Conservation (phyloP, 2,888 invertebrate genomes). For the Latrodectus elegans region DNA sequence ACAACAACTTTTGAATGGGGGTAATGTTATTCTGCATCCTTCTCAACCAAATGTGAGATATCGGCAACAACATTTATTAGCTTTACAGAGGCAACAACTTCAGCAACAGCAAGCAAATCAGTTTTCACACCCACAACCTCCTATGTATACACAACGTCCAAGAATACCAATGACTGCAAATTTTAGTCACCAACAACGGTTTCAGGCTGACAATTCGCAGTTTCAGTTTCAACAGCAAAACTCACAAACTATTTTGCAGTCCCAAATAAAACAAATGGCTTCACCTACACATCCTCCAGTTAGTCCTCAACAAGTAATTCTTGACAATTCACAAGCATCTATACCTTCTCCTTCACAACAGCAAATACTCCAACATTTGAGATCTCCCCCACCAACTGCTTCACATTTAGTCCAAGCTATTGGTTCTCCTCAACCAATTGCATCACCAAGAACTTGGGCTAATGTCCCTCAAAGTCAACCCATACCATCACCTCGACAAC, state of each 20-base stretch:
- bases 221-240: constrained; percentile 73
- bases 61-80: constrained; percentile 71
- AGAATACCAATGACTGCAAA: constrained; percentile 47
- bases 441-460: constrained; percentile 80
- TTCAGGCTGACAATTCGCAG: constrained; percentile 62
- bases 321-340: constrained; percentile 79
- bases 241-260: constrained; percentile 72
- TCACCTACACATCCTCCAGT: constrained; percentile 83
- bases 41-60: constrained; percentile 63
- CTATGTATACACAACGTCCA: constrained; percentile 57
- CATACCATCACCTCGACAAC: constrained; percentile 77
- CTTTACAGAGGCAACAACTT: constrained; percentile 72
- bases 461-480: constrained; percentile 73
- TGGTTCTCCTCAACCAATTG: constrained; percentile 86
- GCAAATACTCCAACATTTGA: constrained; percentile 86
- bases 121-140: constrained; percentile 73
- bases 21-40: constrained; percentile 19
- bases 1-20: constrained; percentile 72
- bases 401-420: constrained; percentile 77
- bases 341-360: constrained; percentile 80
- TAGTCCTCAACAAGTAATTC: constrained; percentile 80
- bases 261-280: constrained; percentile 75
- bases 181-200: constrained; percentile 60
- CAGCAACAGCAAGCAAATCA: constrained; percentile 73
- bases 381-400: constrained; percentile 84